These are phyloP conservation scores for Chionoecetes opilio DNA, from an alignment of 1,140 invertebrate genomes.

Conservation along the genomic window DNA sequence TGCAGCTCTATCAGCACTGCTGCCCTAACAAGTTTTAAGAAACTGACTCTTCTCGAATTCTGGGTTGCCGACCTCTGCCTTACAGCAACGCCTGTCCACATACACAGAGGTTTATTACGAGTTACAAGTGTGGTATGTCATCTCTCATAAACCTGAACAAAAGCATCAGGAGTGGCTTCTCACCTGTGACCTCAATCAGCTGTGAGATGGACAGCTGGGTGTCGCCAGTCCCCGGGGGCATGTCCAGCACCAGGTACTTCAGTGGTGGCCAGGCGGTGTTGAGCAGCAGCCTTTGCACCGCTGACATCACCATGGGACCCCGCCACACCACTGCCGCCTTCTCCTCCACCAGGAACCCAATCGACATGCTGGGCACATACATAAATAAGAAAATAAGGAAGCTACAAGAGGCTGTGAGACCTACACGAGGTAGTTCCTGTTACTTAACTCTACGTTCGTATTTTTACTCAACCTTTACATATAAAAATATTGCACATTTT, in stretches of 20 bases:
- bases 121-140: no score
- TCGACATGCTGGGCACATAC: constrained; percentile 87
- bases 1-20: no score
- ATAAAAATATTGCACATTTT: no score
- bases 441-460: no score
- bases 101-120: no score
- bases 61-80: no score
- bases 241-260: constrained; percentile 93
- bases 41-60: no score
- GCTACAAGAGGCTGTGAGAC: no score
- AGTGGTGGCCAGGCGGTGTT: constrained; percentile 92
- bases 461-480: not conserved
- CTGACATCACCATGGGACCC: constrained; percentile 97
- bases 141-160: not conserved
- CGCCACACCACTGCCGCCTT: constrained; percentile 93
- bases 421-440: no score
- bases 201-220: constrained; percentile 94
- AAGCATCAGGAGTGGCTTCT: not conserved
- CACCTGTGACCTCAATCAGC: constrained; percentile 88
- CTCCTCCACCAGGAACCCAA: constrained; percentile 93
- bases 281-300: constrained; percentile 91
- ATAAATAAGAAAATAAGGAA: no score
- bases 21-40: no score
- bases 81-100: no score
- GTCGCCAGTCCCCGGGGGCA: constrained; percentile 96